phyloP scores from a whole-genome alignment of 2,797 vertebrate genomes.

The Ceryle rudis region DNA sequence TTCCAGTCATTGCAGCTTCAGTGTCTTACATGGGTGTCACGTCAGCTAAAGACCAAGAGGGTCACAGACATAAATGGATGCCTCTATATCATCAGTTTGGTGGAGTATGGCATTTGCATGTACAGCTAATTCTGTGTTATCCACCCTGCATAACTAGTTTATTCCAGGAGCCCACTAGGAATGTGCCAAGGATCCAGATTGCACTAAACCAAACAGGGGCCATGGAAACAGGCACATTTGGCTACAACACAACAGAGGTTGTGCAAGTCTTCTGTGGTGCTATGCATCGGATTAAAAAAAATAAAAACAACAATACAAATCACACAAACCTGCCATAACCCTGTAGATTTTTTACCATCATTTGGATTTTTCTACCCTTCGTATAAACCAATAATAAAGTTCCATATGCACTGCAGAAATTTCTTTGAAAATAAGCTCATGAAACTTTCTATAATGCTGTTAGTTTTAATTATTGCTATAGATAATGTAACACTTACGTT shows the following conservation, averaged over 20 bases:
- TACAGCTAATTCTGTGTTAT: not conserved
- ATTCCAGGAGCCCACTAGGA: not conserved
- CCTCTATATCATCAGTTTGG: fast-evolving
- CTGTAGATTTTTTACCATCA: not conserved
- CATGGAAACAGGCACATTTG: not conserved
- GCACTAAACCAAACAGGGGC: not conserved
- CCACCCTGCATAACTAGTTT: not conserved
- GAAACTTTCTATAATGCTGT: not conserved
- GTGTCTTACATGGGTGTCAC: not conserved
- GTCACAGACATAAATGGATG: fast-evolving
- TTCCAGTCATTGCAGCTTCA: not conserved
- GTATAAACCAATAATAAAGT: not conserved
- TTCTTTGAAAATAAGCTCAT: not conserved
- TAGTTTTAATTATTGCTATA: not conserved
- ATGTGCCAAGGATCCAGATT: not conserved
- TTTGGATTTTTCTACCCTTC: not conserved
- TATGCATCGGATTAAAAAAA: not conserved
- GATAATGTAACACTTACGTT: not conserved
- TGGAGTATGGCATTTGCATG: not conserved
- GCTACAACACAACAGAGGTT: not conserved
- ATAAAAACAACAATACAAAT: not conserved
- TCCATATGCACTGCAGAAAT: not conserved
- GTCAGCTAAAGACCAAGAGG: fast-evolving
- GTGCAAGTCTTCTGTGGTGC: not conserved
- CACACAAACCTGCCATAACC: not conserved